Percentiles rank a stretch among this genome's conserved stretches.
phyloP scores from a whole-genome alignment of 2,888 invertebrate genomes.

The Hemaris fuciformis region DNA sequence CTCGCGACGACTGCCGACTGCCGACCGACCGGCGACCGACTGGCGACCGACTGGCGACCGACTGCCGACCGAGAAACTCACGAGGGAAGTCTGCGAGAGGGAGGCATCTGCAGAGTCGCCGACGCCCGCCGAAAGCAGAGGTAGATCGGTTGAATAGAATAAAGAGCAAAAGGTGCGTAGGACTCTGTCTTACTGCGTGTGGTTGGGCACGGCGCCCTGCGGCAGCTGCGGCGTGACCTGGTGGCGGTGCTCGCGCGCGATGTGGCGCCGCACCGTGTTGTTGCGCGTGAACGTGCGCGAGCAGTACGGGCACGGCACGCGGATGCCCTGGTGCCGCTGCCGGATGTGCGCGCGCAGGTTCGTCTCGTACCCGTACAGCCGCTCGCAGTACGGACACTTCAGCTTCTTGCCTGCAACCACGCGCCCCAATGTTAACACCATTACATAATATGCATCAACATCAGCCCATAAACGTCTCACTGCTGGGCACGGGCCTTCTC shows the following conservation, averaged over 20 bases:
- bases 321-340: conserved; percentile 94
- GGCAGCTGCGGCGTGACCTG: conserved; percentile 85
- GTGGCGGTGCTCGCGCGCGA: conserved; percentile 93
- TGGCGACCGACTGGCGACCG: no score
- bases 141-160: conserved; percentile 65
- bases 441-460: no score
- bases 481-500: no score
- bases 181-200: conserved; percentile 79
- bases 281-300: conserved; percentile 94
- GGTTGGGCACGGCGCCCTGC: conserved; percentile 82
- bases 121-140: conserved; percentile 57
- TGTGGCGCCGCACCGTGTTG: conserved; percentile 94
- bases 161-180: conserved; percentile 34
- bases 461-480: no score
- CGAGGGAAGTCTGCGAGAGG: conserved; percentile 15
- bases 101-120: conserved; percentile 25
- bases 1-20: conserved; percentile 20
- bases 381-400: conserved; percentile 95
- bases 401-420: conserved; percentile 90
- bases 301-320: conserved; percentile 95
- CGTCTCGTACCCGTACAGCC: conserved; percentile 95
- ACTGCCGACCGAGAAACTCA: conserved; percentile 28
- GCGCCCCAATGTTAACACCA: background rate
- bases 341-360: conserved; percentile 95
- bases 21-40: no score